Conservation (phyloP, 2,113 vertebrate genomes). For the Eolophus roseicapilla region DNA sequence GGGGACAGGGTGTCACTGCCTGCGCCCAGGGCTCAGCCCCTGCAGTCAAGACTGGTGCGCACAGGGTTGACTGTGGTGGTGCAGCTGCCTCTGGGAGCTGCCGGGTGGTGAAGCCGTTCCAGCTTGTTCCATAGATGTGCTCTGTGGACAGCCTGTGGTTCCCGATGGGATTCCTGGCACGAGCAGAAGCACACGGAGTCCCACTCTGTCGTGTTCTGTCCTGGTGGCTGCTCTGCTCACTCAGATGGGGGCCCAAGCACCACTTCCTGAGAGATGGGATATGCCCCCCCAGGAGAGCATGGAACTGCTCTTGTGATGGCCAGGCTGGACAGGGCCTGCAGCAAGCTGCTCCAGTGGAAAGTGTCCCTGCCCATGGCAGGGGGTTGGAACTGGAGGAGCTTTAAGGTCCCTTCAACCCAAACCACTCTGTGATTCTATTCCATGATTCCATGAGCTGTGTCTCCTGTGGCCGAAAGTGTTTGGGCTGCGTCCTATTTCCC, state of each 20-base stretch:
- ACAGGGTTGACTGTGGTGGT: rapidly evolving
- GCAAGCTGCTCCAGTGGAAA: neutral
- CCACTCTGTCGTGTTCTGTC: neutral
- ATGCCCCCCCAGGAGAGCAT: neutral
- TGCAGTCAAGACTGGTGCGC: rapidly evolving
- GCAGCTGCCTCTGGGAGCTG: neutral
- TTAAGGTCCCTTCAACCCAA: neutral
- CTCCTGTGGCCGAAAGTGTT: neutral
- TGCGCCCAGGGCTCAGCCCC: rapidly evolving
- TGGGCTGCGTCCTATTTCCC: neutral
- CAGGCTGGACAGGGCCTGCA: neutral
- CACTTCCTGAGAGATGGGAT: rapidly evolving
- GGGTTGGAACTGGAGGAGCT: neutral
- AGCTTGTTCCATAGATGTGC: neutral
- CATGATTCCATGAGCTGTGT: neutral
- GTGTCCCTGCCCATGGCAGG: neutral
- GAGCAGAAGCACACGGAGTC: neutral
- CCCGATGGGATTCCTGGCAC: neutral
- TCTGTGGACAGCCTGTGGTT: neutral
- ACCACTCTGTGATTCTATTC: neutral
- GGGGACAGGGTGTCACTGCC: neutral
- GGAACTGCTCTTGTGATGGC: neutral
- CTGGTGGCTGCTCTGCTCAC: rapidly evolving
- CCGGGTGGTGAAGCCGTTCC: rapidly evolving
- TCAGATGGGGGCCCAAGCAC: neutral